Conservation (phyloP, 2,888 invertebrate genomes). For the Drosophila formosana region DNA sequence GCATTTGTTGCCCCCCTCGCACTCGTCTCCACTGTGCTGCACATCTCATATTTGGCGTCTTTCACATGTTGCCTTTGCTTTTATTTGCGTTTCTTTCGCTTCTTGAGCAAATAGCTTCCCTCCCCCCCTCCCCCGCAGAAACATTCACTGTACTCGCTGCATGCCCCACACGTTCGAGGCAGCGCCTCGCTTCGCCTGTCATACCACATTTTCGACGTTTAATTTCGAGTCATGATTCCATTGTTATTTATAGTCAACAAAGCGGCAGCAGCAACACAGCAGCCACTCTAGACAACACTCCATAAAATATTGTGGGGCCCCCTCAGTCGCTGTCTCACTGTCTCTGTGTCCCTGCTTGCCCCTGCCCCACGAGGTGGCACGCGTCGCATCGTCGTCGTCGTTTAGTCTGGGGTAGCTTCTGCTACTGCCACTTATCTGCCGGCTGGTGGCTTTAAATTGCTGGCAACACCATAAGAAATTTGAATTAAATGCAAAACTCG, state of each 20-base stretch:
- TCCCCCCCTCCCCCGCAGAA: background rate
- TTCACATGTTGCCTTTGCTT: constrained; percentile 32
- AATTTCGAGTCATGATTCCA: constrained; percentile 80
- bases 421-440: constrained; percentile 56
- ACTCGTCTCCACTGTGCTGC: constrained; percentile 24
- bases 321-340: constrained; percentile 24
- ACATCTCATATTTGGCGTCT: constrained; percentile 54
- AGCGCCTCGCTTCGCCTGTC: background rate
- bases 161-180: background rate
- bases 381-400: constrained; percentile 55
- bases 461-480: constrained; percentile 33
- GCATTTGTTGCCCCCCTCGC: background rate
- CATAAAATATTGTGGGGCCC: constrained; percentile 68
- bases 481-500: constrained; percentile 42
- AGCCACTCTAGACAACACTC: constrained; percentile 76
- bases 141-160: constrained; percentile 1
- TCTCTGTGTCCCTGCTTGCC: background rate
- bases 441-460: constrained; percentile 40
- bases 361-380: constrained; percentile 46
- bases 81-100: constrained; percentile 67
- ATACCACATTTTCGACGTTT: constrained; percentile 68
- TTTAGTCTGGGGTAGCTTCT: constrained; percentile 55
- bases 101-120: constrained; percentile 48
- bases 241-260: constrained; percentile 79
- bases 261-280: constrained; percentile 48